These are phyloP conservation scores for Hypomesus transpacificus DNA, from an alignment of 2,113 vertebrate genomes.

Conservation along the genomic window DNA sequence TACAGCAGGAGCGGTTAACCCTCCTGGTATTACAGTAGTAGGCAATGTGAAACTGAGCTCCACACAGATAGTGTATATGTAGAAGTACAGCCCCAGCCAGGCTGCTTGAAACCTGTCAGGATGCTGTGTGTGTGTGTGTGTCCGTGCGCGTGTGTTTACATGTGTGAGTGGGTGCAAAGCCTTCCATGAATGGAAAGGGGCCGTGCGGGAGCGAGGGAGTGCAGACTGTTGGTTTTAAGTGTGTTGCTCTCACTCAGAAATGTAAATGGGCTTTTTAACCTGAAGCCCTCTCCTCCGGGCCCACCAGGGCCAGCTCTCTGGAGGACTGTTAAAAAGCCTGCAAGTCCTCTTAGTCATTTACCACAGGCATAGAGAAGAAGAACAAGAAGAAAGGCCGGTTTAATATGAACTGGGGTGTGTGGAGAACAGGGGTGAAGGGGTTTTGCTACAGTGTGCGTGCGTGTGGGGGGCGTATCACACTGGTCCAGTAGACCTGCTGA, in stretches of 20 bases:
- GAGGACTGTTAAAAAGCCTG: slow-evolving; percentile 69
- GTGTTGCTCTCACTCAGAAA: slow-evolving; percentile 63
- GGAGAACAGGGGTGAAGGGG: slow-evolving; percentile 6
- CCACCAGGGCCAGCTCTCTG: slow-evolving; percentile 63
- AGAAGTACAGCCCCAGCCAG: neutral
- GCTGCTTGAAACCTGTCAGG: too few relatives aligned
- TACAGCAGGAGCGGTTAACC: too few relatives aligned
- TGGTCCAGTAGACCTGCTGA: too few relatives aligned
- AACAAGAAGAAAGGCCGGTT: slow-evolving; percentile 38
- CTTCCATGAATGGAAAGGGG: neutral
- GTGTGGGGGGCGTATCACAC: slow-evolving; percentile 9
- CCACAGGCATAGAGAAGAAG: slow-evolving; percentile 49
- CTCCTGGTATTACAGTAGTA: too few relatives aligned
- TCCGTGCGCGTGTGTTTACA: too few relatives aligned
- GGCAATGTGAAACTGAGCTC: too few relatives aligned
- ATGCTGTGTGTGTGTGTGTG: too few relatives aligned
- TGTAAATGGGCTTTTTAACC: slow-evolving; percentile 77
- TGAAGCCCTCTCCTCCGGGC: slow-evolving; percentile 67
- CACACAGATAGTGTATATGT: neutral
- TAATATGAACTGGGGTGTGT: slow-evolving; percentile 37
- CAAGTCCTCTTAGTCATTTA: slow-evolving; percentile 68
- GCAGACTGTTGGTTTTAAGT: slow-evolving; percentile 61
- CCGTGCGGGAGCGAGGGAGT: slow-evolving; percentile 50
- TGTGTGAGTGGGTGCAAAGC: neutral
- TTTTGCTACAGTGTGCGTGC: neutral